Evolutionary conservation across 2,797 vertebrate species (phyloP).

Genomic region (Gallinago solitaria): DNA sequence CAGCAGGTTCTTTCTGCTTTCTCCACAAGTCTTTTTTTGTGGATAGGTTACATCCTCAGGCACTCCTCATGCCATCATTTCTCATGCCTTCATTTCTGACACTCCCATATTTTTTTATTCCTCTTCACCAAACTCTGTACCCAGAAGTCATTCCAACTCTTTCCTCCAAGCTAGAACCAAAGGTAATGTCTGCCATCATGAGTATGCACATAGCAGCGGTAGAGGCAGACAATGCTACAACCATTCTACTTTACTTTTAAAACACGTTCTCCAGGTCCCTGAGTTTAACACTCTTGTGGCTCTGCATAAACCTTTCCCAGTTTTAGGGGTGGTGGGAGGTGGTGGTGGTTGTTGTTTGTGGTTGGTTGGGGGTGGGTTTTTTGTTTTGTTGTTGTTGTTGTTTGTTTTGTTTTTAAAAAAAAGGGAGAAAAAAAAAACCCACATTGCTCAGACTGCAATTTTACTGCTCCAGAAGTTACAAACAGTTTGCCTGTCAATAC

Average conservation of each 20-base stretch:
- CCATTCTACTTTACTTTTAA: neutral
- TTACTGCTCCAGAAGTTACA: neutral
- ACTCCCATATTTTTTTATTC: neutral
- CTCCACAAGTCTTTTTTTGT: neutral
- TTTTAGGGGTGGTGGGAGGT: neutral
- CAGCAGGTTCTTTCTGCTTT: neutral
- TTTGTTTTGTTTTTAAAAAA: too few relatives aligned
- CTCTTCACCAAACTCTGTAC: neutral
- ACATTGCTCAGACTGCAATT: neutral
- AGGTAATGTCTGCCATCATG: neutral
- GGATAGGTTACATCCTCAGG: neutral
- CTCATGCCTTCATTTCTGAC: neutral
- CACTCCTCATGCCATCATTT: neutral
- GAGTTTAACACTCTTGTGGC: neutral
- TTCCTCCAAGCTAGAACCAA: neutral
- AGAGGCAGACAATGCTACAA: neutral
- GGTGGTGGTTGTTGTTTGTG: neutral
- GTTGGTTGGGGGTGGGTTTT: too few relatives aligned
- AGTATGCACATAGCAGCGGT: neutral
- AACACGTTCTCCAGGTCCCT: neutral
- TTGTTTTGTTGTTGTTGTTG: neutral
- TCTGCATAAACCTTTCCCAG: neutral
- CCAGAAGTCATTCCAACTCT: neutral
- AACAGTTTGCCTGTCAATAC: neutral
- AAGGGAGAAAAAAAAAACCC: neutral